These are phyloP conservation scores for Anhinga anhinga DNA, from an alignment of 2,113 vertebrate species.

Conservation along the genomic window DNA sequence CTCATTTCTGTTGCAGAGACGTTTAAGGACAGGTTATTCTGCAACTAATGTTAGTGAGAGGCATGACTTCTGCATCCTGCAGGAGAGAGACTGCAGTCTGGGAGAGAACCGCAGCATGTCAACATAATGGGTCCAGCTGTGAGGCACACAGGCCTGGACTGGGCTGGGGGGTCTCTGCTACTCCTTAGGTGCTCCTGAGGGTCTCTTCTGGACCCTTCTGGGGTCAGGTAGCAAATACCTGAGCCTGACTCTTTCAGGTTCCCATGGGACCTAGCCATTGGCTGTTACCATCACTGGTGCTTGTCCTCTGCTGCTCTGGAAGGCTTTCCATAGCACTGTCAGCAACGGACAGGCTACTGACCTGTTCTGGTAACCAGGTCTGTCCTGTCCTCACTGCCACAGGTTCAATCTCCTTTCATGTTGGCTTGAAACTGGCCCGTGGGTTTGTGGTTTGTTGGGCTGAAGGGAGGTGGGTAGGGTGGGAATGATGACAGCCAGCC, in stretches of 20 bases:
- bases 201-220: neutral
- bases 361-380: neutral
- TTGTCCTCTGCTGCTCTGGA: neutral
- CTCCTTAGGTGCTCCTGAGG: neutral
- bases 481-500: neutral
- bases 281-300: neutral
- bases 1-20: neutral
- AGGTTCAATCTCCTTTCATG: neutral
- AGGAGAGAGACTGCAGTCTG: neutral
- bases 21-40: neutral
- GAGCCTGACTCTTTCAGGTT: neutral
- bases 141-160: neutral
- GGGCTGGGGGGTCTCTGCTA: neutral
- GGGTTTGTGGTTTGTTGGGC: neutral
- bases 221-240: neutral
- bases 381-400: neutral
- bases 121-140: neutral
- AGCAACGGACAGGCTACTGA: no score
- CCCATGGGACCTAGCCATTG: fast-evolving
- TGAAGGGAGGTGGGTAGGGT: neutral
- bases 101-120: neutral
- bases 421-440: neutral
- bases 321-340: fast-evolving
- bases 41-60: neutral
- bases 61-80: neutral